Conservation (phyloP, 2,888 invertebrate species). For the Pollenia angustigena region DNA sequence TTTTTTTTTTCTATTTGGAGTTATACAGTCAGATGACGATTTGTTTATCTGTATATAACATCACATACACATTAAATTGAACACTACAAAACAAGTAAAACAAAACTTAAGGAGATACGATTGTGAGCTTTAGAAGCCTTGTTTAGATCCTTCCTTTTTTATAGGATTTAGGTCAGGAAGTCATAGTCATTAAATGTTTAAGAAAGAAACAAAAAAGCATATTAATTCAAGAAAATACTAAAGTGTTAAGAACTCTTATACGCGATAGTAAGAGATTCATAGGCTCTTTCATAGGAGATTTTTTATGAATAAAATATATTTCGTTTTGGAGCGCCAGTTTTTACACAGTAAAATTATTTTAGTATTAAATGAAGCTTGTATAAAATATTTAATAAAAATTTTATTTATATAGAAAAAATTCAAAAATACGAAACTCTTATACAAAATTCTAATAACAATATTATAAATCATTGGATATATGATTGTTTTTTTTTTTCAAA, state of each 20-base stretch:
- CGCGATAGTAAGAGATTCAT: neutral
- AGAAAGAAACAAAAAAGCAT: conserved; percentile 32
- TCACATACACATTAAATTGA: conserved; percentile 82
- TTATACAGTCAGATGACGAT: conserved; percentile 78
- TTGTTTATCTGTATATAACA: conserved; percentile 83
- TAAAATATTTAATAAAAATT: too few species aligned
- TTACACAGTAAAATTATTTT: too few species aligned
- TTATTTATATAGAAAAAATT: too few species aligned
- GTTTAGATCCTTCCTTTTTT: neutral
- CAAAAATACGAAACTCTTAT: too few species aligned
- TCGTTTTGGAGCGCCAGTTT: too few species aligned
- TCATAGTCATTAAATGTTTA: neutral
- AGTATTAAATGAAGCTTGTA: too few species aligned
- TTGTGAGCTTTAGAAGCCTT: neutral
- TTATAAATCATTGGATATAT: too few species aligned
- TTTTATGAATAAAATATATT: too few species aligned
- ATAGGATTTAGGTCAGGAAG: neutral
- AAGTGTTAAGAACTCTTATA: conserved; percentile 21
- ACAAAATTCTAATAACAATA: too few species aligned
- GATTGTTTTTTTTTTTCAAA: too few species aligned
- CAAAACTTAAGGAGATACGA: conserved; percentile 84
- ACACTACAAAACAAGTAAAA: conserved; percentile 84
- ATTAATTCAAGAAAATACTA: neutral
- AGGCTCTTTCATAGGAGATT: too few species aligned
- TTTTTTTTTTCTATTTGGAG: conserved; percentile 37